phyloP scores from a whole-genome alignment of 2,888 invertebrate genomes.

The Drepanosiphum platanoidis region DNA sequence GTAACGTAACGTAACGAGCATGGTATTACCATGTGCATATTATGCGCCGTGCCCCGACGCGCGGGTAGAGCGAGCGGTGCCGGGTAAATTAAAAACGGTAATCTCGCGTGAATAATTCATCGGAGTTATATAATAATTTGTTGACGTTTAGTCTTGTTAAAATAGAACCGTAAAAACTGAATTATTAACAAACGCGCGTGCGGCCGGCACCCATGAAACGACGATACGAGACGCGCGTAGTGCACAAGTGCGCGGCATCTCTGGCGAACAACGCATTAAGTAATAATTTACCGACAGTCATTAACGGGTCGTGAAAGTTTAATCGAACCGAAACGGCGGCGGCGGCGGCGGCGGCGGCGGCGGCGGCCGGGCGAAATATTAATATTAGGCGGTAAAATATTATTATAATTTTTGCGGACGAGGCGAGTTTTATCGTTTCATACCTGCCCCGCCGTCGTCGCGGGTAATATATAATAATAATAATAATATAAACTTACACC shows the following conservation, averaged over 20 bases:
- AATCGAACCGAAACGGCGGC: conserved; percentile 29
- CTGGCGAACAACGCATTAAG: conserved; percentile 19
- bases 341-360: neutral
- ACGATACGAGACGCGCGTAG: neutral
- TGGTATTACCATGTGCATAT: too few relatives aligned
- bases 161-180: conserved; percentile 25
- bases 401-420: neutral
- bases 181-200: conserved; percentile 35
- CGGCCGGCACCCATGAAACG: neutral
- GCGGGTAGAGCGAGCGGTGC: neutral
- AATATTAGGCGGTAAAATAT: neutral
- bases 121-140: conserved; percentile 15
- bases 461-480: too few relatives aligned
- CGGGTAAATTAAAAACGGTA: conserved; percentile 13
- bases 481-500: too few relatives aligned
- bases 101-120: conserved; percentile 29
- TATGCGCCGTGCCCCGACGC: too few relatives aligned
- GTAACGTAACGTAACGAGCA: neutral
- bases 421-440: neutral
- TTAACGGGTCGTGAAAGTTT: conserved; percentile 43
- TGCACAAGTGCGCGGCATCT: neutral
- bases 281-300: neutral
- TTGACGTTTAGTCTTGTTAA: conserved; percentile 26
- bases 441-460: too few relatives aligned
- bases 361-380: too few relatives aligned